Percentiles rank a stretch among this genome's conserved stretches.
phyloP scores from a whole-genome alignment of 2,888 invertebrate genomes.

The Drosophila barbarae region DNA sequence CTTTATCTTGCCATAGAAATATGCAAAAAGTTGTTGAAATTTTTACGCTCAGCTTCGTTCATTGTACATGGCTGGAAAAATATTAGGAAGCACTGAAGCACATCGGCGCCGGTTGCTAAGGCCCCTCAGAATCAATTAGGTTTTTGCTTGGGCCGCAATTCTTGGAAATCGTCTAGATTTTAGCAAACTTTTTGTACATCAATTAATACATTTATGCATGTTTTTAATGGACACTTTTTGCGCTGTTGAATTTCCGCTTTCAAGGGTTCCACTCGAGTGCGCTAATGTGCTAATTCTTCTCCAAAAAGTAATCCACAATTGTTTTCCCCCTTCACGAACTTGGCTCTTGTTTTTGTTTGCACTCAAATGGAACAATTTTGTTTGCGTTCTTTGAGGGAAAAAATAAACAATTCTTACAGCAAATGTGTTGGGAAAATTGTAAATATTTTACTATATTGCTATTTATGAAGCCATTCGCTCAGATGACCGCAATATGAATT shows the following conservation, averaged over 20 bases:
- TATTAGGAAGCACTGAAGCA: conserved; percentile 54
- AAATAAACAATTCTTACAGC: conserved; percentile 44
- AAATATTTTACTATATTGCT: conserved; percentile 57
- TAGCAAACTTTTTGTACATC: conserved; percentile 39
- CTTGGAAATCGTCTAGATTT: conserved; percentile 31
- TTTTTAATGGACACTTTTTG: conserved; percentile 71
- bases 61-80: conserved; percentile 56
- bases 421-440: conserved; percentile 33
- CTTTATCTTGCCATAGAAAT: conserved; percentile 12
- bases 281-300: conserved; percentile 51
- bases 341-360: conserved; percentile 36
- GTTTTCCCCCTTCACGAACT: conserved; percentile 1
- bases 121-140: conserved; percentile 65
- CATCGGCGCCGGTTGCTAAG: conserved; percentile 56
- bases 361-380: conserved; percentile 12
- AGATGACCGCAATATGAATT: conserved; percentile 64
- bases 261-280: conserved; percentile 62
- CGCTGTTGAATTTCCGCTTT: conserved; percentile 50
- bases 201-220: conserved; percentile 57
- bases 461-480: conserved; percentile 59
- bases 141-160: conserved; percentile 37
- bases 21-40: conserved; percentile 59
- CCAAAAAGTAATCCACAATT: conserved; percentile 15
- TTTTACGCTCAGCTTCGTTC: conserved; percentile 67
- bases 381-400: conserved; percentile 14